phyloP scores from a whole-genome alignment of 2,797 vertebrate genomes.

The Bovichtus diacanthus region DNA sequence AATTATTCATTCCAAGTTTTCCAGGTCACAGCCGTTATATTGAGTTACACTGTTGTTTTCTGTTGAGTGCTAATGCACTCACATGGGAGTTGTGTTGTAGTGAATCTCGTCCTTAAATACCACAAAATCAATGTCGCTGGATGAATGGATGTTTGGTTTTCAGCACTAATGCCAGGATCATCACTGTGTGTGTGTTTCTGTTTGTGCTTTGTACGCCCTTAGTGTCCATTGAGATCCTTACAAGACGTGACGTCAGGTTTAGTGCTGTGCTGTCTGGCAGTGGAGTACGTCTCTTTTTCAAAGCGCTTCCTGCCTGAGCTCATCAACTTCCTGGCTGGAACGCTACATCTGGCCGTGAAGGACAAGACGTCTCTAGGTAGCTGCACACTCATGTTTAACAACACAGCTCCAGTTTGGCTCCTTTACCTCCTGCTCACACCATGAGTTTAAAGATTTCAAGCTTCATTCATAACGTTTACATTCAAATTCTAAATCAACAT shows the following conservation, averaged over 20 bases:
- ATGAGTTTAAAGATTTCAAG: too few relatives aligned
- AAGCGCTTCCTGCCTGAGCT: slow-evolving; percentile 93
- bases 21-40: not conserved
- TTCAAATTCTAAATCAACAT: too few relatives aligned
- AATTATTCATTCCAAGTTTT: not conserved
- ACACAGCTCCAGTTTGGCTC: too few relatives aligned
- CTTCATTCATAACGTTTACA: too few relatives aligned
- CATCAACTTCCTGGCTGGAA: slow-evolving; percentile 91
- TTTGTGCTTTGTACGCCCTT: not conserved
- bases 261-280: slow-evolving; percentile 89
- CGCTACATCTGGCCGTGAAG: slow-evolving; percentile 88
- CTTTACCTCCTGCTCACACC: too few relatives aligned
- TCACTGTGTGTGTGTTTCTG: slow-evolving; percentile 19
- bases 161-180: not conserved
- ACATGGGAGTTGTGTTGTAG: not conserved
- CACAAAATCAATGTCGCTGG: not conserved
- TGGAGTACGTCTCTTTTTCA: slow-evolving; percentile 93
- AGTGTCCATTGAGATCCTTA: slow-evolving; percentile 90
- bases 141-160: not conserved
- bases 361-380: slow-evolving; percentile 75
- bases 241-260: slow-evolving; percentile 89
- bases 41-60: not conserved
- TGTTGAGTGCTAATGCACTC: not conserved
- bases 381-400: not conserved
- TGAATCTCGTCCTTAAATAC: not conserved